phyloP scores from a whole-genome alignment of 2,797 vertebrate genomes.

The Phaenicophaeus curvirostris region DNA sequence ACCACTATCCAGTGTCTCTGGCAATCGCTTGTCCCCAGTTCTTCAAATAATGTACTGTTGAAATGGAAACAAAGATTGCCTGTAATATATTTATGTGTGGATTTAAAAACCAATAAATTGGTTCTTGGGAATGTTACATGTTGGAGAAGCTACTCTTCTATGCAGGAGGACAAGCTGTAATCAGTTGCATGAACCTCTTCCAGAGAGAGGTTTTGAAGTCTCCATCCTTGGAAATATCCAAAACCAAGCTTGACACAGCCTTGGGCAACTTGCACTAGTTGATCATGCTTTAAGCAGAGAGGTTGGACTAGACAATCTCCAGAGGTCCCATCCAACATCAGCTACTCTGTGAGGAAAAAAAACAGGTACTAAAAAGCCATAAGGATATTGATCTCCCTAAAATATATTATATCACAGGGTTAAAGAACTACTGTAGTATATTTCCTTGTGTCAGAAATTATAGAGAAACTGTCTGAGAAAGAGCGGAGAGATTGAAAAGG shows the following conservation, averaged over 20 bases:
- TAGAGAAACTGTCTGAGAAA: neutral
- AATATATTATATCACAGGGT: neutral
- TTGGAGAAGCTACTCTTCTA: neutral
- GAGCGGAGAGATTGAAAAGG: neutral
- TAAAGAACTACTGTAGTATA: neutral
- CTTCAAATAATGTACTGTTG: neutral
- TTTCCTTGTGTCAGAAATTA: neutral
- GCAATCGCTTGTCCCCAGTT: neutral
- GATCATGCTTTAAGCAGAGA: neutral
- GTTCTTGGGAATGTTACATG: neutral
- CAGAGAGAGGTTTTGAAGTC: neutral
- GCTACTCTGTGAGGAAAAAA: neutral
- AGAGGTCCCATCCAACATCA: neutral
- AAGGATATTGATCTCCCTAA: neutral
- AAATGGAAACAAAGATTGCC: neutral
- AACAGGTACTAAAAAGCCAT: neutral
- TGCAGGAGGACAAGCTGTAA: neutral
- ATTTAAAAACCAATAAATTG: neutral
- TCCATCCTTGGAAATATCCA: neutral
- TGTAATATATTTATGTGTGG: neutral
- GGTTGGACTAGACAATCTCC: neutral
- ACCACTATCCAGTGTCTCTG: neutral
- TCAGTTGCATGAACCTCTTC: neutral
- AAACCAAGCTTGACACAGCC: neutral
- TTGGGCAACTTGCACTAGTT: neutral